Evolutionary conservation across 2,113 vertebrate species (phyloP), one percentile per base, ranked within the genome.

Genomic region (Tetrao urogallus): DNA sequence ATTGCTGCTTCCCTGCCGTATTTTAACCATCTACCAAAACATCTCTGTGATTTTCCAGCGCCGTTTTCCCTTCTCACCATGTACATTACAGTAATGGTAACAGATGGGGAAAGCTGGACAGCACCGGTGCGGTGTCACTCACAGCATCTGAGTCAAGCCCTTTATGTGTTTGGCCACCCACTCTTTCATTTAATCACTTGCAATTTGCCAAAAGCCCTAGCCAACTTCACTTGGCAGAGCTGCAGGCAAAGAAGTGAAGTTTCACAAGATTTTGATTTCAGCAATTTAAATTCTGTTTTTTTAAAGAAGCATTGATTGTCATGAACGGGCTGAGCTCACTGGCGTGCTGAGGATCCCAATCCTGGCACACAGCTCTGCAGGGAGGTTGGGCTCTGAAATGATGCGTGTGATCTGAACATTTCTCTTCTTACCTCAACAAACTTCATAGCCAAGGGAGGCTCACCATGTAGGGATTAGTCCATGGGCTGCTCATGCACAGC

Each of bases 351-450:
- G 82, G 66, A 72, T 75, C 63, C 48, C 10, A 65, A 61, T 56
- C 86, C 65, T 73, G 1, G 3, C 56, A 2, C 17, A 1, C 25
- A 57, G 58, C 74, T 60, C 70, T 5, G n/a, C 14, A 14, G 2
- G 17, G 10, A 16, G 3, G 19, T 4, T 56, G 50, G 7, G 20
- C 52, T 90, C 69, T 34, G 32, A 84, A 83, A 36, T 8, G 3
- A 14, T 0, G 0, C 34, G 8, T 2, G 0, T 9, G 15, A n/a
- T 42, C 43, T 54, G 50, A 28, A 70, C 17, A 1, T 38, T n/a
- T 45, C 40, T 43, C 47, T 60, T 75, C 61, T 71, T 58, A 12
- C 34, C 73, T 57, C 57, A 7, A 65, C 16, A 28, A 0, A 2
- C 76, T 86, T 64, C 38, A 63, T 84, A 30, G 22, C 47, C 4